Evolutionary conservation across 2,888 invertebrate species (phyloP).

Genomic region (Erebia palarica): DNA sequence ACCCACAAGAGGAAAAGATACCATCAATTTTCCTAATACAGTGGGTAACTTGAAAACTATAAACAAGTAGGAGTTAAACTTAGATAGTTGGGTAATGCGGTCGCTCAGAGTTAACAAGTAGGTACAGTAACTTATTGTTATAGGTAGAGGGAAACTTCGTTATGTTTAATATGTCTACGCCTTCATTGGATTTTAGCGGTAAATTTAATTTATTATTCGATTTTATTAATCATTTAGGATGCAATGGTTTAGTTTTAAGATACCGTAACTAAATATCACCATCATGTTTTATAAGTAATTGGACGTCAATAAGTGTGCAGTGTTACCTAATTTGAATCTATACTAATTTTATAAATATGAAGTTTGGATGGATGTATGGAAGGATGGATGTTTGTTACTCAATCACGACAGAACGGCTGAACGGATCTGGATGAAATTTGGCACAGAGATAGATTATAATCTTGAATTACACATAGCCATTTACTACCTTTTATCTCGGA

Average conservation of each 20-base stretch:
- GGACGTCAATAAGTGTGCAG: too few relatives aligned
- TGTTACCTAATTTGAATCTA: too few relatives aligned
- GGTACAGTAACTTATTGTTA: conserved; percentile 24
- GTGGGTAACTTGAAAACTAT: conserved; percentile 18
- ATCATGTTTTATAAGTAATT: too few relatives aligned
- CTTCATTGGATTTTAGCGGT: conserved; percentile 6
- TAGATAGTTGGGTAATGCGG: conserved; percentile 22
- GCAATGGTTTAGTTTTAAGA: background rate
- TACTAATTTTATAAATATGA: too few relatives aligned
- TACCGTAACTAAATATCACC: too few relatives aligned
- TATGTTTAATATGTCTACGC: conserved; percentile 8
- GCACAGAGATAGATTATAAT: too few relatives aligned
- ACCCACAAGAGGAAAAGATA: background rate
- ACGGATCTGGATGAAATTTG: too few relatives aligned
- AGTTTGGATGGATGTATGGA: too few relatives aligned
- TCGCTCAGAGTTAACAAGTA: conserved; percentile 27
- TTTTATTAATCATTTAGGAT: background rate
- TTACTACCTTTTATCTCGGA: too few relatives aligned
- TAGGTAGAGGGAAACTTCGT: conserved; percentile 12
- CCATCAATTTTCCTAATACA: conserved; percentile 9
- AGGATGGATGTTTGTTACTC: too few relatives aligned
- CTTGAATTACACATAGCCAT: too few relatives aligned
- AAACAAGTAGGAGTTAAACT: conserved; percentile 23
- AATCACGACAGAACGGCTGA: too few relatives aligned
- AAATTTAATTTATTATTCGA: background rate